Conservation (phyloP, 2,113 vertebrate species). For the Melanerpes formicivorus region DNA sequence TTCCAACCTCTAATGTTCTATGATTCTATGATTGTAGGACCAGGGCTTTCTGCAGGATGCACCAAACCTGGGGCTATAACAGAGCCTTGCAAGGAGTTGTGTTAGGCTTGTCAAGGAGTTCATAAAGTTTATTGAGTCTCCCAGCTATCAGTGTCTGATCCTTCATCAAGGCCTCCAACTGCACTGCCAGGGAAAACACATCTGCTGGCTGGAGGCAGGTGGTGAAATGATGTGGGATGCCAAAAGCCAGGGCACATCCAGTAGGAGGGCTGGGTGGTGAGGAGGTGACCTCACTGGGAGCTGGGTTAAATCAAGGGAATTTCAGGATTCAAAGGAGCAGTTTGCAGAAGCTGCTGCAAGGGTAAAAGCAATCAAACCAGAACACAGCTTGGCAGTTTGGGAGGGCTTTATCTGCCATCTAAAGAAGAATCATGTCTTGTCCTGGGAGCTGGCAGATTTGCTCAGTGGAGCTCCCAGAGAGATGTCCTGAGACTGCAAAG, state of each 20-base stretch:
- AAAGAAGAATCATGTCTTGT: background rate
- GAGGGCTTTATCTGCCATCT: background rate
- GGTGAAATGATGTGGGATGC: background rate
- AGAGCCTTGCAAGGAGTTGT: background rate
- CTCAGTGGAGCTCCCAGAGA: background rate
- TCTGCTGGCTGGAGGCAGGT: background rate
- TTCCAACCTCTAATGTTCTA: too few relatives aligned
- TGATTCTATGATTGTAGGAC: too few relatives aligned
- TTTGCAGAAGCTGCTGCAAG: background rate
- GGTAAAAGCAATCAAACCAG: background rate
- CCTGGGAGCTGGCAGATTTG: background rate
- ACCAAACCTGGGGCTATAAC: background rate
- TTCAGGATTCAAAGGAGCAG: background rate
- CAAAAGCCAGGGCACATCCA: background rate
- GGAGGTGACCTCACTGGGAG: background rate
- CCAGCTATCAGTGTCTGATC: background rate
- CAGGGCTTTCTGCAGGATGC: background rate
- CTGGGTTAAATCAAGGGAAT: background rate
- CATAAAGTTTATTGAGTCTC: conserved; percentile 45
- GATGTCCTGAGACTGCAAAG: background rate
- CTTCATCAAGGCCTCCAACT: background rate
- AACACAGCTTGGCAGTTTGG: background rate
- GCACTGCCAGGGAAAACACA: background rate
- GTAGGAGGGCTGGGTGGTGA: background rate
- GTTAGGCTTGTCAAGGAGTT: conserved; percentile 8